Evolutionary conservation across 2,113 vertebrate genomes (phyloP), one percentile per base, ranked within the genome.

Genomic region (Albula glossodonta): DNA sequence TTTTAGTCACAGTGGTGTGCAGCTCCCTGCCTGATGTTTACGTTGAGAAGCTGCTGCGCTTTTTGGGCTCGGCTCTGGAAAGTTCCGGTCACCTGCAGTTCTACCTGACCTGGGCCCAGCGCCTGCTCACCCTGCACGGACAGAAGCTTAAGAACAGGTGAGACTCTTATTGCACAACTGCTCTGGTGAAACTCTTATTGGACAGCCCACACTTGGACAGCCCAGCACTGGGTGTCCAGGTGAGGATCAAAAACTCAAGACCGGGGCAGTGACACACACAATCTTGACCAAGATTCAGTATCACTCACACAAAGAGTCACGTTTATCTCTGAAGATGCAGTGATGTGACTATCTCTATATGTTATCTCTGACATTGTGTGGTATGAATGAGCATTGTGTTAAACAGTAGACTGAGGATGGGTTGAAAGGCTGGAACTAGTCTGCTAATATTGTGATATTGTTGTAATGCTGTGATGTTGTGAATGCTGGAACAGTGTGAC

Each of bases 121-220:
- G 90, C 12, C 87, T 99, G 88, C 97, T 99, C 5, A 94, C 96
- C 92, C 89, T 94, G 82, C 97, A 99, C 0, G 98, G 97, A 8
- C 97, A 97, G 90, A 97, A 96, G 77, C 94, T 99, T 56, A 99
- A 99, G 93, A 94, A 95, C 91, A 97, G 97, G 98, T 98, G 19
- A 80, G 91, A 2, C 6, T 53, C 11, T 13, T 15, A 41, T 17
- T 31, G 12, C 51, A 48, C 19, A 25, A n/a, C 52, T 41, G 49
- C 9, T 49, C n/a, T 41, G 6, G 13, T 12, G 51, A 48, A 48
- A 48, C 10, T 15, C 13, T 25, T 79, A 41, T 41, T 41, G 31
- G 31, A 41, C 31, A 41, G 31, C 31, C 31, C 31, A 41, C 31
- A 41, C 31, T 41, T 41, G 31, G 31, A 41, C 31, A 41, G 31